Evolutionary conservation across 2,888 invertebrate genomes (phyloP), one percentile per base, ranked within the genome.

Genomic region (Mythimna pallens): DNA sequence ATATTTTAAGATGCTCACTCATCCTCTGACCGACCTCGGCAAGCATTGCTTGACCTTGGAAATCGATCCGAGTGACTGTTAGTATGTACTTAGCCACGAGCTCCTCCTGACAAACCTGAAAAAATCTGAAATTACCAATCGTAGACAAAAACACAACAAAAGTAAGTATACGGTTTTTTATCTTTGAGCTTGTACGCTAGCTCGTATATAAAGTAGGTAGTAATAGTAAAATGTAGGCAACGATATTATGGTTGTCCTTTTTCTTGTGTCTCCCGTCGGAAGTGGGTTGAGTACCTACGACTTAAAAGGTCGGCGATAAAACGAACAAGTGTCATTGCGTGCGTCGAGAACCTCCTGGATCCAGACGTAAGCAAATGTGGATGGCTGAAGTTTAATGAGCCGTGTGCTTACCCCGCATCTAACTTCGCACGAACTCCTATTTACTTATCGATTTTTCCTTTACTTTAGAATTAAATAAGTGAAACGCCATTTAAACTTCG

Each of bases 331-430:
- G 90, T 90, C 91, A 91, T 93, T 91, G 92, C 90, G 90, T 89
- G 88, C 81, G 89, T 86, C 84, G 86, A 89, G 88, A 88, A 90
- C 86, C 89, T 89, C 82, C 90, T 87, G 89, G 89, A 89, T 89
- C 86, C 90, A 91, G 88, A 91, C 91, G 93, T 90, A 93, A 93
- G 93, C 93, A 93, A 94, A 94, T 93, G 92, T 91, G 89, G 86
- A 92, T 90, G 88, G 90, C 87, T 88, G 86, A 92, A 94, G 93
- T 93, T 93, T 90, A 93, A 94, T 94, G 94, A 93, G 92, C 89
- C 92, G 89, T 92, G 89, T 86, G 83, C 89, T 89, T 87, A 85
- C 87, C 86, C 87, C 86, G 88, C 88, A 90, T 89, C 91, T 83
- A 92, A 92, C 90, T 93, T 90, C 84, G 84, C 77, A 87, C 88